Percentiles rank a stretch among this genome's conserved stretches.
Conservation (phyloP, 2,797 vertebrate species). For the Sebastes cheni region DNA sequence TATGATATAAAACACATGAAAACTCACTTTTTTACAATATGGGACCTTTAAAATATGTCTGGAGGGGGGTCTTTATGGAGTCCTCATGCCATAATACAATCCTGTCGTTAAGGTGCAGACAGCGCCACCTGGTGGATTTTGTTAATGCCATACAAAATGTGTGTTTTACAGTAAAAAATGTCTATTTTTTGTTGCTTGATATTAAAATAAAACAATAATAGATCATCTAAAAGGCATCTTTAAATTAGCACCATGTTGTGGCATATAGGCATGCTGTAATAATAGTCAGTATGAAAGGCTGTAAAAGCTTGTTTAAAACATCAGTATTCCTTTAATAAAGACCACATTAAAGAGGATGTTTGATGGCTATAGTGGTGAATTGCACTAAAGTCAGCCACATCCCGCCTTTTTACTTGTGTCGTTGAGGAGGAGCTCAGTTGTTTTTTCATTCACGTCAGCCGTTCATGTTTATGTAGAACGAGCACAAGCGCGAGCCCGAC, state of each 20-base stretch:
- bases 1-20: no score
- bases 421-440: conserved; percentile 82
- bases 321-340: no score
- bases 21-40: no score
- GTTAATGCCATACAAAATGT: background rate
- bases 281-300: background rate
- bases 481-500: no score
- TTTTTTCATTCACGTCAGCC: conserved; percentile 86
- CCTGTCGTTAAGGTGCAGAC: background rate
- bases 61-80: background rate
- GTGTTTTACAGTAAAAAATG: conserved; percentile 4
- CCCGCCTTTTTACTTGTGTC: conserved; percentile 66
- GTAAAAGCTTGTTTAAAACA: background rate
- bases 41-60: background rate
- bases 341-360: background rate
- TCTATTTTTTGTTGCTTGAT: fast-evolving
- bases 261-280: fast-evolving
- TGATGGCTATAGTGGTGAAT: background rate
- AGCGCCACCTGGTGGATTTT: conserved; percentile 55
- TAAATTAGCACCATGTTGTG: background rate
- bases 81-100: background rate
- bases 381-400: conserved; percentile 44
- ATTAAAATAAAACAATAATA: background rate
- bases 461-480: no score
- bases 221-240: fast-evolving